These are phyloP conservation scores for Parasteatoda lunata DNA, from an alignment of 2,888 invertebrate genomes.

Conservation along the genomic window DNA sequence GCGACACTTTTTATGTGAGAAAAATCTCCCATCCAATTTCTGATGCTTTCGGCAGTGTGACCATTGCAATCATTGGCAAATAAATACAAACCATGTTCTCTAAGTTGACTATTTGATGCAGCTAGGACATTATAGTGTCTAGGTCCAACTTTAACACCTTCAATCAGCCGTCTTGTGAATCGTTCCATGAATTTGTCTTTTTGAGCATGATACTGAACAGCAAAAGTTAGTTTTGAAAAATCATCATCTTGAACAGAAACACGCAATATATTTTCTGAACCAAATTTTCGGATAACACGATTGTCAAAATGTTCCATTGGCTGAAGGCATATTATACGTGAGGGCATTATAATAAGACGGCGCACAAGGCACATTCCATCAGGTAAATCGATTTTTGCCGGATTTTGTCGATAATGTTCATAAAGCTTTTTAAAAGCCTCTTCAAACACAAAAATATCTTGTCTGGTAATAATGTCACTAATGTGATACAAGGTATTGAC, in stretches of 20 bases:
- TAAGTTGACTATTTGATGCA: constrained; percentile 71
- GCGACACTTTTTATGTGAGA: constrained; percentile 71
- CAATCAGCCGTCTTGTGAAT: constrained; percentile 28
- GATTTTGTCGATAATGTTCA: constrained; percentile 11
- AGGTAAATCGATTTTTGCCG: constrained; percentile 20
- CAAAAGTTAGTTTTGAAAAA: constrained; percentile 55
- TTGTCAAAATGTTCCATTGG: constrained; percentile 67
- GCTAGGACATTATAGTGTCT: constrained; percentile 71
- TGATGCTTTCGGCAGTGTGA: constrained; percentile 67
- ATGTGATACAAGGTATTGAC: constrained; percentile 61
- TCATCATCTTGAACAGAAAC: constrained; percentile 65
- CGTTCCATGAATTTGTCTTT: constrained; percentile 41
- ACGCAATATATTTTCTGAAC: constrained; percentile 43
- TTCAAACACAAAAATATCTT: constrained; percentile 50
- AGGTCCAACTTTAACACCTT: constrained; percentile 66
- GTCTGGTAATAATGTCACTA: constrained; percentile 47
- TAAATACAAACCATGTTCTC: constrained; percentile 71
- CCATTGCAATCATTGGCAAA: constrained; percentile 67
- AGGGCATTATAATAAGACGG: constrained; percentile 69
- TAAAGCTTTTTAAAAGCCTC: constrained; percentile 55
- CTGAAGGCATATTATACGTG: constrained; percentile 61
- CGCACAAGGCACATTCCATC: constrained; percentile 68
- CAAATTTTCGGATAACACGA: constrained; percentile 50
- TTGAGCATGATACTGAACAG: constrained; percentile 43
- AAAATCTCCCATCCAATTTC: constrained; percentile 70